These are phyloP conservation scores for Pituophis catenifer DNA, from an alignment of 2,113 vertebrate genomes.

Conservation along the genomic window DNA sequence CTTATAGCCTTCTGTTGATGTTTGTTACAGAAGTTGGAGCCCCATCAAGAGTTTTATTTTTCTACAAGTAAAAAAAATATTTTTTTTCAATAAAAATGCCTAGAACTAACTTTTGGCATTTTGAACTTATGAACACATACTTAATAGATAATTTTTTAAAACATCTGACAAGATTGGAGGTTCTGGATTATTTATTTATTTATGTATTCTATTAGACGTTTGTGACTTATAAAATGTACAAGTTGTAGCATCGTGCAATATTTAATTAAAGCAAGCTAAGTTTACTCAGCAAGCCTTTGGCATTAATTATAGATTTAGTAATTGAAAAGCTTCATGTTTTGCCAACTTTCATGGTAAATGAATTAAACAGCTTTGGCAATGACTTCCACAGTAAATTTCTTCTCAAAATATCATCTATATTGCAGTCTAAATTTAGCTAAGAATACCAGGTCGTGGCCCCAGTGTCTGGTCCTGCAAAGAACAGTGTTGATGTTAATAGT, in stretches of 20 bases:
- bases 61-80: neutral
- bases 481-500: neutral
- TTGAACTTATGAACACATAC: conserved; percentile 15
- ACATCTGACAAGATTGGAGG: conserved; percentile 33
- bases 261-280: conserved; percentile 69
- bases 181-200: conserved; percentile 25
- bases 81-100: conserved; percentile 1
- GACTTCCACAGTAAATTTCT: conserved; percentile 47
- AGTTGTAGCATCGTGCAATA: conserved; percentile 59
- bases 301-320: conserved; percentile 66
- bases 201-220: conserved; percentile 16
- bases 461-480: neutral
- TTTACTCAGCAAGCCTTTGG: conserved; percentile 64
- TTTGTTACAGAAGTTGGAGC: neutral
- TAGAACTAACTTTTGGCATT: conserved; percentile 14
- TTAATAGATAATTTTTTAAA: conserved; percentile 20
- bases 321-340: conserved; percentile 69
- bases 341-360: conserved; percentile 62
- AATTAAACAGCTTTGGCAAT: conserved; percentile 64
- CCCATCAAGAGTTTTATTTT: conserved; percentile 9
- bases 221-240: conserved; percentile 51
- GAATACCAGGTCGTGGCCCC: neutral
- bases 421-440: neutral
- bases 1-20: neutral
- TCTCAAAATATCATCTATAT: conserved; percentile 4